phyloP scores from a whole-genome alignment of 1,140 invertebrate genomes.

The Delia radicum region DNA sequence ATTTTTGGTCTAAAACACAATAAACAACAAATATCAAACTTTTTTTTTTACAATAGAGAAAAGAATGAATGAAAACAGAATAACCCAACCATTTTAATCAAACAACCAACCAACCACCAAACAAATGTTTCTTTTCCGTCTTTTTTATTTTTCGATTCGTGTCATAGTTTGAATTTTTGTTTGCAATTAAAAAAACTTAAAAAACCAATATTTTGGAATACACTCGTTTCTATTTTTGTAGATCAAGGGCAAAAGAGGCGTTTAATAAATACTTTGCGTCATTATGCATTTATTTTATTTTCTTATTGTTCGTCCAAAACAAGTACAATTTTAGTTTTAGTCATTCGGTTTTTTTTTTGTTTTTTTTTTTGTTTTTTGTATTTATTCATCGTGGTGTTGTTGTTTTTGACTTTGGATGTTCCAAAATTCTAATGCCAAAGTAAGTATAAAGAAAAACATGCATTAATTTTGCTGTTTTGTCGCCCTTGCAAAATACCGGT shows the following conservation, averaged over 20 bases:
- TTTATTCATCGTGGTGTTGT: background rate
- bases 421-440: background rate
- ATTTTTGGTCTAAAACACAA: too few species aligned
- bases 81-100: background rate
- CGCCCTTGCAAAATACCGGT: background rate
- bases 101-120: background rate
- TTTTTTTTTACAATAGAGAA: background rate
- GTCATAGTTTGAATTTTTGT: background rate
- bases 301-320: background rate
- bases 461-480: background rate
- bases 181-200: background rate
- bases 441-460: background rate
- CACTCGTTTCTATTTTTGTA: background rate
- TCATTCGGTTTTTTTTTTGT: background rate
- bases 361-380: background rate
- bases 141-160: background rate
- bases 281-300: background rate
- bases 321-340: background rate
- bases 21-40: background rate
- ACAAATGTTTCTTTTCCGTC: background rate
- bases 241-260: background rate
- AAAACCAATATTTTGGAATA: background rate
- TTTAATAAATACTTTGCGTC: background rate
- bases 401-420: too few species aligned
- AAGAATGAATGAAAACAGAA: too few species aligned